These are phyloP conservation scores for Drosophila hamatofila DNA, from an alignment of 2,888 invertebrate species.

Conservation along the genomic window DNA sequence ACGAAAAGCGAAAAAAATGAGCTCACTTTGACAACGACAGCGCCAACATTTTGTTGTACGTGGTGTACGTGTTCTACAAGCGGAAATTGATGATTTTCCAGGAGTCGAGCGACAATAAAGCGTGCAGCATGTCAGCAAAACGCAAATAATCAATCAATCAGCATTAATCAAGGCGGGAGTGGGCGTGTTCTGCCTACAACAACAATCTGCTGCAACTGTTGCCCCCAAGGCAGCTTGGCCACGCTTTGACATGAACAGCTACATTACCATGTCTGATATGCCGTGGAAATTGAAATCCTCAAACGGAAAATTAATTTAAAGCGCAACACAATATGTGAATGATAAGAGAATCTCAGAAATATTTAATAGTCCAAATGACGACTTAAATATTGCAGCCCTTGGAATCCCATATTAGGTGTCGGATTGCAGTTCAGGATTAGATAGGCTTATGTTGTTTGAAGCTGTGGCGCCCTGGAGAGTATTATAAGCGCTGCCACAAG, in stretches of 20 bases:
- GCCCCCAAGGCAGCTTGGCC: conserved; percentile 15
- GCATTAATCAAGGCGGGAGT: conserved; percentile 74
- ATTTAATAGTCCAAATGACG: neutral
- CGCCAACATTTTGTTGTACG: conserved; percentile 57
- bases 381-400: neutral
- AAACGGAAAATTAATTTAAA: conserved; percentile 24
- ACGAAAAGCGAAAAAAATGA: conserved; percentile 53
- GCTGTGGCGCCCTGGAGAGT: neutral
- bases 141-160: conserved; percentile 83
- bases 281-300: conserved; percentile 31
- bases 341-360: neutral
- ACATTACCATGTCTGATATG: conserved; percentile 36
- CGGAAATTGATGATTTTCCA: conserved; percentile 81
- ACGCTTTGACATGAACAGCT: conserved; percentile 14
- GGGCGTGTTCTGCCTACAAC: conserved; percentile 29
- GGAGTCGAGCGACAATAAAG: conserved; percentile 74
- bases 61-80: conserved; percentile 76
- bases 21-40: conserved; percentile 55
- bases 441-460: neutral
- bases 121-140: conserved; percentile 77
- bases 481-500: too few species aligned
- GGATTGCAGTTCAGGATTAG: neutral
- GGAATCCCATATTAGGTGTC: neutral
- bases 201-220: conserved; percentile 52
- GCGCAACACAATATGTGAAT: conserved; percentile 1